These are phyloP conservation scores for Brevimyrus niger DNA, from an alignment of 2,113 vertebrate genomes.

Conservation along the genomic window DNA sequence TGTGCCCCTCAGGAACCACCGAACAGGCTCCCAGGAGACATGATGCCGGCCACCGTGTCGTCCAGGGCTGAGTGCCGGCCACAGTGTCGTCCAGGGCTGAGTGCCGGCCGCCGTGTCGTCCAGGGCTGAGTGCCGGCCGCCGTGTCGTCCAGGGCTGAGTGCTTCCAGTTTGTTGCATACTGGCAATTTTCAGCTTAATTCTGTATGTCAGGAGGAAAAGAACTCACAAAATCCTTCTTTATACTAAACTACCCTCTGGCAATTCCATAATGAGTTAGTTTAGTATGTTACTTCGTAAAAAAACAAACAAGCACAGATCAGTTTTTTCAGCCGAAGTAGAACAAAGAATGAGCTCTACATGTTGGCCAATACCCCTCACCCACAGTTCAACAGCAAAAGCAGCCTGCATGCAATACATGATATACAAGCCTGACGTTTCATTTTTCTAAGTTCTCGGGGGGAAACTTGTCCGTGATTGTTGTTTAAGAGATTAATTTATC, in stretches of 20 bases:
- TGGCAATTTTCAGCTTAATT: slow-evolving; percentile 36
- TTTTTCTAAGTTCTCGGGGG: slow-evolving; percentile 7
- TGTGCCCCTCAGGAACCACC: not conserved
- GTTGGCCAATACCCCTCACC: not conserved
- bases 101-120: too few species aligned
- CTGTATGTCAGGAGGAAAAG: slow-evolving; percentile 30
- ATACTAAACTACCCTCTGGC: slow-evolving; percentile 27
- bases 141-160: slow-evolving; percentile 27
- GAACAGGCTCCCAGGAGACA: slow-evolving; percentile 5
- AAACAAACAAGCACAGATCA: not conserved
- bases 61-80: too few species aligned
- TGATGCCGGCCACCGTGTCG: slow-evolving; percentile 16
- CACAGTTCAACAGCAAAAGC: not conserved
- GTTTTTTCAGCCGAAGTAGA: slow-evolving; percentile 5
- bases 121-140: slow-evolving; percentile 24
- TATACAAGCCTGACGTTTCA: slow-evolving; percentile 9
- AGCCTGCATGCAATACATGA: not conserved
- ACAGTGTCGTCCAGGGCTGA: slow-evolving; percentile 30
- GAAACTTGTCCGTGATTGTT: slow-evolving; percentile 23
- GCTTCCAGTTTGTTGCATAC: slow-evolving; percentile 29
- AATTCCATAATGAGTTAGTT: slow-evolving; percentile 26
- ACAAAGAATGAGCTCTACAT: slow-evolving; percentile 6
- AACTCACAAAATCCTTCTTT: slow-evolving; percentile 33
- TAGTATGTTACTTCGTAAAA: slow-evolving; percentile 27
- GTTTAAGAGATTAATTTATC: slow-evolving; percentile 49